phyloP scores from a whole-genome alignment of 2,888 invertebrate genomes.

The Atrina japonica region DNA sequence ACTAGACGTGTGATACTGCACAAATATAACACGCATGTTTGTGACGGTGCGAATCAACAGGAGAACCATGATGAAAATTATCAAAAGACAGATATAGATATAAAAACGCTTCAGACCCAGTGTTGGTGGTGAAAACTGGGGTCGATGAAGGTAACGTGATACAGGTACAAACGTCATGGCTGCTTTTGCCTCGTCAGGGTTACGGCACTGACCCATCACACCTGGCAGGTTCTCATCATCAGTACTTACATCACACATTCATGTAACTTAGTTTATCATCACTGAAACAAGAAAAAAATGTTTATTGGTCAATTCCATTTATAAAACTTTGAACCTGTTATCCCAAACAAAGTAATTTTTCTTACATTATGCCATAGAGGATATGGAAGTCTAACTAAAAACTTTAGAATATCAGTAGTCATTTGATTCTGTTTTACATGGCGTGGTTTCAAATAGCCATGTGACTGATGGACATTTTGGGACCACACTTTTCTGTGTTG shows the following conservation, averaged over 20 bases:
- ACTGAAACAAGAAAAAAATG: background rate
- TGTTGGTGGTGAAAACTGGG: constrained; percentile 28
- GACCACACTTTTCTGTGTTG: too few relatives aligned
- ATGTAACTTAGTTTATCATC: background rate
- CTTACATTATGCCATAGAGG: too few relatives aligned
- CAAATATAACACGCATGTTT: constrained; percentile 55
- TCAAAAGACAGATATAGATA: constrained; percentile 49
- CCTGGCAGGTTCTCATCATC: background rate
- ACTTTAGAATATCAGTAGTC: too few relatives aligned
- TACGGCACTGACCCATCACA: background rate
- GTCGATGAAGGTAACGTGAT: constrained; percentile 33
- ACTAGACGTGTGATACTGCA: constrained; percentile 57
- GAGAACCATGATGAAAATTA: constrained; percentile 52
- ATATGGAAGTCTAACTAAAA: too few relatives aligned
- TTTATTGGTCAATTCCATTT: background rate
- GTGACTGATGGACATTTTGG: too few relatives aligned
- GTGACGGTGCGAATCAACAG: constrained; percentile 52
- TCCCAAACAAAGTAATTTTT: too few relatives aligned
- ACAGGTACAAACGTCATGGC: constrained; percentile 49
- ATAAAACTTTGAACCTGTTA: too few relatives aligned
- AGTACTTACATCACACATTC: background rate
- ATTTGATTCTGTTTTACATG: too few relatives aligned
- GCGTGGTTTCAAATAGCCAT: too few relatives aligned
- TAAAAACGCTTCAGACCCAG: constrained; percentile 55
- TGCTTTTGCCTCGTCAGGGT: constrained; percentile 14